A percentile compares a stretch with the other conserved stretches of the same genome.
These are phyloP conservation scores for Passer domesticus DNA, from an alignment of 2,113 vertebrate species.

Conservation along the genomic window DNA sequence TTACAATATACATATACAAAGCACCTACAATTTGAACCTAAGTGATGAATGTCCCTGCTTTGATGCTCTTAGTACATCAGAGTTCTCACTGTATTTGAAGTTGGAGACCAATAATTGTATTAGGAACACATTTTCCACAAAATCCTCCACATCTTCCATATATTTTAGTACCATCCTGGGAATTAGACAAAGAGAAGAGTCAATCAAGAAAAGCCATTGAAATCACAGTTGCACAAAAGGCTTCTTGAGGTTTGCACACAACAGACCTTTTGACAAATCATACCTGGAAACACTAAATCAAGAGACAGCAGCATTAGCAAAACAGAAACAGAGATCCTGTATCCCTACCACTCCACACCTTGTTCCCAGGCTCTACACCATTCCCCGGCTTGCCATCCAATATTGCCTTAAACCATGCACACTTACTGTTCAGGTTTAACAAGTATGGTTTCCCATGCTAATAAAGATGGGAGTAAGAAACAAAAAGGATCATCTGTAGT, in stretches of 20 bases:
- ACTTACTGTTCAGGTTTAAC: neutral
- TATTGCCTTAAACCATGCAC: neutral
- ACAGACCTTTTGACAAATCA: neutral
- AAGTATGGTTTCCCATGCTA: neutral
- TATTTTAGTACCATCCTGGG: constrained; percentile 91
- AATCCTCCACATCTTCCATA: constrained; percentile 95
- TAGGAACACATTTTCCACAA: constrained; percentile 94
- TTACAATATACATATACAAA: neutral
- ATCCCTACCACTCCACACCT: rapidly evolving
- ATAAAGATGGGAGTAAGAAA: neutral
- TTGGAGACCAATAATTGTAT: constrained; percentile 81
- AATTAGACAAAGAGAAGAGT: constrained; percentile 14
- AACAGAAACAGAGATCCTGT: neutral
- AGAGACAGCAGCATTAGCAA: neutral
- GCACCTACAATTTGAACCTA: constrained; percentile 42
- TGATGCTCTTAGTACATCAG: neutral
- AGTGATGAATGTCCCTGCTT: neutral
- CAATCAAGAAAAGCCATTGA: neutral
- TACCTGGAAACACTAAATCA: neutral
- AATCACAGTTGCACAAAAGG: neutral
- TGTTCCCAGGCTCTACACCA: neutral
- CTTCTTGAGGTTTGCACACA: neutral
- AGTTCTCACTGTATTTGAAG: constrained; percentile 81
- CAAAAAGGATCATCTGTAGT: neutral
- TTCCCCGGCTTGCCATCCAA: neutral